Percentiles rank a stretch among this genome's conserved stretches.
These are phyloP conservation scores for Dynastes maya DNA, from an alignment of 2,888 invertebrate genomes.

Conservation along the genomic window DNA sequence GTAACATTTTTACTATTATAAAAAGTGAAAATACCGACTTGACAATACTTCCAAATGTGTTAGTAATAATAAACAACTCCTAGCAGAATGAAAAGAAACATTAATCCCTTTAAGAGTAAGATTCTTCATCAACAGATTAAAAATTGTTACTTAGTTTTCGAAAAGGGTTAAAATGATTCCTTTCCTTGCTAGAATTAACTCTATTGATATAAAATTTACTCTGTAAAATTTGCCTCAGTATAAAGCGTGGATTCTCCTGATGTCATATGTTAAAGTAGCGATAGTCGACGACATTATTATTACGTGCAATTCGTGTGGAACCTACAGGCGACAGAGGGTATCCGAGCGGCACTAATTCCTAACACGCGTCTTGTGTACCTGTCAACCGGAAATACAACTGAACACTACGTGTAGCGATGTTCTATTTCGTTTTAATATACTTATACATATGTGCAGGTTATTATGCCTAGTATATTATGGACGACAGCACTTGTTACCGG, in stretches of 20 bases:
- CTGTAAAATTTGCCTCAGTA: no score
- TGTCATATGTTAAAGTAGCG: slow-evolving; percentile 36
- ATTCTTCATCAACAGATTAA: no score
- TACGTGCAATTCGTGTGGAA: slow-evolving; percentile 45
- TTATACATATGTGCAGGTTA: not conserved
- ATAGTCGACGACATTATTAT: slow-evolving; percentile 34
- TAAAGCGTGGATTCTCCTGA: slow-evolving; percentile 7
- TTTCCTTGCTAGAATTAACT: no score
- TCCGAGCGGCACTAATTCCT: slow-evolving; percentile 51
- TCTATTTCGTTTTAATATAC: slow-evolving; percentile 23
- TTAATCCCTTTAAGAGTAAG: no score
- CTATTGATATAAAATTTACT: no score
- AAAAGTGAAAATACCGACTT: no score
- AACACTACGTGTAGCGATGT: slow-evolving; percentile 28
- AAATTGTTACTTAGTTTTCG: no score
- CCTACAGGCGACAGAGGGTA: slow-evolving; percentile 48
- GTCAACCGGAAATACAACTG: slow-evolving; percentile 55
- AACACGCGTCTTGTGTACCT: slow-evolving; percentile 55
- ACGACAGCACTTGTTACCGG: not conserved
- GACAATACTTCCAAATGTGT: no score
- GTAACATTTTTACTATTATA: no score
- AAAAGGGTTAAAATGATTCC: no score
- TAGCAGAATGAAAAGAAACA: no score
- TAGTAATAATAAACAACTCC: no score
- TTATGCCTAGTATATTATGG: not conserved